phyloP scores from a whole-genome alignment of 2,888 invertebrate genomes.

The Aricia artaxerxes region DNA sequence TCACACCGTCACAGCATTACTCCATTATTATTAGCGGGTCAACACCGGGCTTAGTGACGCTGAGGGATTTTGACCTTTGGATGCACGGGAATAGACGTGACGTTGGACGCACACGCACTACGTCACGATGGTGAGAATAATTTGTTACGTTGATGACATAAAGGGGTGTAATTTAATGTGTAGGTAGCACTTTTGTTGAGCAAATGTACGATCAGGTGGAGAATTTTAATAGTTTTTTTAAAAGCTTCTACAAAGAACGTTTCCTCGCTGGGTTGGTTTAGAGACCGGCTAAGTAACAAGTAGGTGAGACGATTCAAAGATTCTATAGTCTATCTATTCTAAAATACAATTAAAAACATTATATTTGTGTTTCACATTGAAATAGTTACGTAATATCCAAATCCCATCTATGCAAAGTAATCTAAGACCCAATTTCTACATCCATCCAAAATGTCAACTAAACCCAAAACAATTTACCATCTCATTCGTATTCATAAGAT shows the following conservation, averaged over 20 bases:
- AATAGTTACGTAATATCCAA: background rate
- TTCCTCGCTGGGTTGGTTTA: too few relatives aligned
- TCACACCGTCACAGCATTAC: background rate
- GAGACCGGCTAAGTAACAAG: too few relatives aligned
- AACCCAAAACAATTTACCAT: slow-evolving; percentile 14
- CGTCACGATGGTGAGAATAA: background rate
- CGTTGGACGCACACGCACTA: background rate
- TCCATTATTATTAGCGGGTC: slow-evolving; percentile 1
- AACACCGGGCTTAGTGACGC: background rate
- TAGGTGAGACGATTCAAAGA: too few relatives aligned
- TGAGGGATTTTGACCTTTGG: slow-evolving; percentile 21
- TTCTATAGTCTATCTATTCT: too few relatives aligned
- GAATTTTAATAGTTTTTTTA: too few relatives aligned
- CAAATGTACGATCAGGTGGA: background rate
- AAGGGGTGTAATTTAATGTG: background rate
- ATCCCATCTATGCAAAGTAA: background rate
- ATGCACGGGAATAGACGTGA: background rate
- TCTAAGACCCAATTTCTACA: background rate
- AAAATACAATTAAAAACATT: too few relatives aligned
- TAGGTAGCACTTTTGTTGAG: background rate
- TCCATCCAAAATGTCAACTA: background rate
- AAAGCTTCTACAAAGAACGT: too few relatives aligned
- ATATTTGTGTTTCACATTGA: background rate
- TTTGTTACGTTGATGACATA: background rate
- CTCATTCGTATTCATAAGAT: slow-evolving; percentile 25